Evolutionary conservation across 2,113 vertebrate genomes (phyloP).

Genomic region (Notarius quadriscutis): DNA sequence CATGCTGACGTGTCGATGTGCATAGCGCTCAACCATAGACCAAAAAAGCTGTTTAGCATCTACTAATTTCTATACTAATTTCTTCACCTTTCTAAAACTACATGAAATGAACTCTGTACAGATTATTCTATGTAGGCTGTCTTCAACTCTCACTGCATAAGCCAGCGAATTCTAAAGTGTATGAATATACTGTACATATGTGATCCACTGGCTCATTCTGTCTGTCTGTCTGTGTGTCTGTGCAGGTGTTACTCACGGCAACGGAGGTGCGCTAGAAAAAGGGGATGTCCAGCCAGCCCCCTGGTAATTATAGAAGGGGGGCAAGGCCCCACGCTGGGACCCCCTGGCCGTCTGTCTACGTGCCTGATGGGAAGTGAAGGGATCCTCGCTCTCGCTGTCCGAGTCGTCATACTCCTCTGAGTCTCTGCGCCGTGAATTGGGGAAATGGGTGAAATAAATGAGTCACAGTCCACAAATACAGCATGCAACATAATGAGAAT

Average conservation of each 20-base stretch:
- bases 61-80: background rate
- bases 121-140: background rate
- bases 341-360: slow-evolving; percentile 79
- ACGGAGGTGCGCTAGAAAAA: slow-evolving; percentile 79
- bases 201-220: slow-evolving; percentile 52
- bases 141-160: background rate
- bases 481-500: slow-evolving; percentile 15
- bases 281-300: slow-evolving; percentile 76
- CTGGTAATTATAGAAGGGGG: slow-evolving; percentile 82
- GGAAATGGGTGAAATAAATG: slow-evolving; percentile 24
- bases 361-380: slow-evolving; percentile 94
- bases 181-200: background rate
- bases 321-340: slow-evolving; percentile 76
- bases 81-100: slow-evolving; percentile 7
- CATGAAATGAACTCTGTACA: background rate
- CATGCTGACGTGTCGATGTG: background rate
- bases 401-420: slow-evolving; percentile 83
- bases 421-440: slow-evolving; percentile 69
- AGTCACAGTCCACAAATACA: slow-evolving; percentile 20
- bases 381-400: slow-evolving; percentile 88
- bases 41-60: background rate
- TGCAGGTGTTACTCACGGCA: slow-evolving; percentile 81
- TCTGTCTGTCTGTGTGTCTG: slow-evolving; percentile 77
- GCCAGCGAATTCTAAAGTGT: background rate
- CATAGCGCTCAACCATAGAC: background rate